A percentile compares a stretch with the other conserved stretches of the same genome.
Conservation (phyloP, 2,888 invertebrate genomes). For the Drosophila meridiana region DNA sequence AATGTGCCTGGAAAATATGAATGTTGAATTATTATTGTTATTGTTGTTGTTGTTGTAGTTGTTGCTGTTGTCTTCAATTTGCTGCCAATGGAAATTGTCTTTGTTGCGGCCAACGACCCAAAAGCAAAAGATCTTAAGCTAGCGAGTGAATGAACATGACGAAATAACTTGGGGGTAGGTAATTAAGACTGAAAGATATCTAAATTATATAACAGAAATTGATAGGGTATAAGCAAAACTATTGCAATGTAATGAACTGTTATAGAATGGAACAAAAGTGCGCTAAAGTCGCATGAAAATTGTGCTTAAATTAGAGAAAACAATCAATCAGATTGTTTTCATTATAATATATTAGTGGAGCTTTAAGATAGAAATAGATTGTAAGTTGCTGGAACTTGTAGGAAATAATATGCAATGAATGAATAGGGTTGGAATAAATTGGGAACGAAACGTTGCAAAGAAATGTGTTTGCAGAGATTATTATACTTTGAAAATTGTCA, state of each 20-base stretch:
- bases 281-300: not conserved
- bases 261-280: not conserved
- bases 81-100: constrained; percentile 52
- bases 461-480: not conserved
- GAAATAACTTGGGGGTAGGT: not conserved
- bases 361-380: not conserved
- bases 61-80: constrained; percentile 52
- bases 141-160: not conserved
- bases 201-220: not conserved
- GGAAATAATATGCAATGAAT: not conserved
- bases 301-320: not conserved
- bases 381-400: not conserved
- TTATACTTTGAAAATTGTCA: too few species aligned
- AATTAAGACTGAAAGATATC: not conserved
- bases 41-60: constrained; percentile 14
- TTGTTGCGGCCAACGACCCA: constrained; percentile 51
- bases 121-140: constrained; percentile 33
- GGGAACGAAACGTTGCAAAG: not conserved
- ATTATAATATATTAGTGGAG: not conserved
- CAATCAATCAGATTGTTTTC: not conserved
- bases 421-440: not conserved
- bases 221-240: not conserved
- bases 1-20: constrained; percentile 31
- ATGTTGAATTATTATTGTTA: constrained; percentile 28
- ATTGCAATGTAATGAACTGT: not conserved